phyloP scores from a whole-genome alignment of 2,888 invertebrate genomes.

The Drosophila multiciliata region DNA sequence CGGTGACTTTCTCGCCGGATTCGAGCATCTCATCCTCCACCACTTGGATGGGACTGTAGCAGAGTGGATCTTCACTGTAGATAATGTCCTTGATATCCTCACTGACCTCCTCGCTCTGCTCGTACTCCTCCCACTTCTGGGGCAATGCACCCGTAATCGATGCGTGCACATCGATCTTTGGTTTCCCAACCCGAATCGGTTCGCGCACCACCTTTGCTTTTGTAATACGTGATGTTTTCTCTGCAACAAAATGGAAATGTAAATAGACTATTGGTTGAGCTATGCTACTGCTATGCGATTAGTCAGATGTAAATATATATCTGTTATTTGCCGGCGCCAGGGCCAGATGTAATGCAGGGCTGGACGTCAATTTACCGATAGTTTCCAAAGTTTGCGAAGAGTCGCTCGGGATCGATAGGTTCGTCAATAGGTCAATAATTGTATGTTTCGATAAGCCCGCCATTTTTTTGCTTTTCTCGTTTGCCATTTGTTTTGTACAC shows the following conservation, averaged over 20 bases:
- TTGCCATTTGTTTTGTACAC: neutral
- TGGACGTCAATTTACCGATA: constrained; percentile 44
- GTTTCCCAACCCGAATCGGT: constrained; percentile 63
- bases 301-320: constrained; percentile 20
- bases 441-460: constrained; percentile 37
- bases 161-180: constrained; percentile 54
- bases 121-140: constrained; percentile 73
- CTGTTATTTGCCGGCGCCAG: constrained; percentile 29
- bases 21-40: constrained; percentile 68
- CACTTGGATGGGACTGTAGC: constrained; percentile 70
- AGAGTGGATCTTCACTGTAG: constrained; percentile 68
- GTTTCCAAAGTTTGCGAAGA: constrained; percentile 22
- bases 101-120: constrained; percentile 66
- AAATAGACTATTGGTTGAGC: constrained; percentile 8
- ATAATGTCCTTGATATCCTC: constrained; percentile 72
- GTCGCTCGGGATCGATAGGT: constrained; percentile 51
- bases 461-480: neutral
- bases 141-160: constrained; percentile 60
- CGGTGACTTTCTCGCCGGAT: constrained; percentile 55
- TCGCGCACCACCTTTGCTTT: constrained; percentile 60
- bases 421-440: constrained; percentile 56
- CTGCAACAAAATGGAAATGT: constrained; percentile 38
- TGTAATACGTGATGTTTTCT: constrained; percentile 65
- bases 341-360: constrained; percentile 53
- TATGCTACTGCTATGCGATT: constrained; percentile 19